Base-by-base conservation (phyloP, 2,888 invertebrate genomes). In the Sylvicola cinctus region DNA sequence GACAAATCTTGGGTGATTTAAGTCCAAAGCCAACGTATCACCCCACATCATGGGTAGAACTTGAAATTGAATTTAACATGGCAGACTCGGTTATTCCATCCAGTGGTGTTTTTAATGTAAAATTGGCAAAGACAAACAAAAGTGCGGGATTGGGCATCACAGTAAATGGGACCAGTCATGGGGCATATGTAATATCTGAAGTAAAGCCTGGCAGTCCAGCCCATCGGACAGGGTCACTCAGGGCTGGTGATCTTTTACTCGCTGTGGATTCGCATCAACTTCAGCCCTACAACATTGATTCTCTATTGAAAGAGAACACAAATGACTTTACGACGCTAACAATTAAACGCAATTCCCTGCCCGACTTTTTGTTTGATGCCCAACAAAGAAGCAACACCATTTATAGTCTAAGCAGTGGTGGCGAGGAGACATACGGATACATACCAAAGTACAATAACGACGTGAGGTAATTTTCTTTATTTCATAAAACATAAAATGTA, bases 181-280 rank as follows among this genome's bases (percentile, higher is more conserved):
- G 52, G 4, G 51, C 84, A 1, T 70, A 87, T 54, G 66, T 83
- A 31, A 87, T 93, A 48, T 77, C 85, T 1, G 84, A 88, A 47
- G 83, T 95, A 11, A 75, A 81, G 36, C 72, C 79, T 30, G 93
- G 91, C 8, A 90, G 90, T 26, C 74, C 81, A 1, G 88, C 93
- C 0, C 85, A 93, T 59, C 65, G 87, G 30, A 81, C 80, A 16
- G 91, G 91, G 2, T 83, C 85, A 2, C 60, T 93, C 27, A 72
- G 81, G 14, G 70, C 80, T 0, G 90, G 90, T 2, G 91, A 93
- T 50, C 73, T 79, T 38, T 62, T 93, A 1, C 56, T 91, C 11
- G 83, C 87, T 1, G 84, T 93, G 36, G 87, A 91, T 51, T 77
- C 78, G 42, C 74, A 84, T 46, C 75, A 76, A 1, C 60, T 85